Base-by-base conservation (phyloP, 2,113 vertebrate genomes). In the Heterotilapia buettikoferi region DNA sequence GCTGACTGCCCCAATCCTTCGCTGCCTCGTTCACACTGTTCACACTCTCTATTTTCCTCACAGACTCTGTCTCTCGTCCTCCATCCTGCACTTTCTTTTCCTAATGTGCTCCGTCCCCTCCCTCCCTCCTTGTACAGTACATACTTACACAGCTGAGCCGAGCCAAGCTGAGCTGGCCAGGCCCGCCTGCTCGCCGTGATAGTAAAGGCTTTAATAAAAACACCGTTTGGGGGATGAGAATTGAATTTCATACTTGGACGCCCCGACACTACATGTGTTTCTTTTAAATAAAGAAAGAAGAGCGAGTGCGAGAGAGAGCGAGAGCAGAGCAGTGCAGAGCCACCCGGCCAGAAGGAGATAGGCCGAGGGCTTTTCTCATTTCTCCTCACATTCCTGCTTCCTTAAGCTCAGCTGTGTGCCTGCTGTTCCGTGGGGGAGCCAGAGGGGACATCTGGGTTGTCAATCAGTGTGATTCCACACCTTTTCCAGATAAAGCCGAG, bases 161-260 rank as follows among this genome's bases (percentile, higher is more conserved):
- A 93, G 93, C 92, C 90, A 73, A 89, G 93, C 90, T 78, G 90
- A 89, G 93, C 94, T 50, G 92, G 85, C 93, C 93, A 10, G 86
- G 87, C 93, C 92, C 59, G 93, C 91, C 94, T 96, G 96, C 90
- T 87, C 76, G 45, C 93, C 86, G 93, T 94, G 96, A 97, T 96
- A 96, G 95, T 92, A 93, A 90, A 88, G 52, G 92, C 94, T 96
- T 96, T 96, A 96, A 96, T 96, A 96, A 96, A 95, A 96, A 95
- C 94, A 95, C 91, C 52, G 94, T 96, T 95, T 94, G 91, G 90
- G 86, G 94, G 95, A 96, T 95, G 94, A 95, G 95, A 96, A 96
- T 95, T 96, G 96, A 96, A 97, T 97, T 96, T 96, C 96, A 97
- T 96, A 96, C 96, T 95, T 96, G 96, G 94, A 92, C 89, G 96